Percentiles rank a stretch among this genome's conserved stretches.
phyloP scores from a whole-genome alignment of 1,140 invertebrate genomes.

The Pararge aegeria region DNA sequence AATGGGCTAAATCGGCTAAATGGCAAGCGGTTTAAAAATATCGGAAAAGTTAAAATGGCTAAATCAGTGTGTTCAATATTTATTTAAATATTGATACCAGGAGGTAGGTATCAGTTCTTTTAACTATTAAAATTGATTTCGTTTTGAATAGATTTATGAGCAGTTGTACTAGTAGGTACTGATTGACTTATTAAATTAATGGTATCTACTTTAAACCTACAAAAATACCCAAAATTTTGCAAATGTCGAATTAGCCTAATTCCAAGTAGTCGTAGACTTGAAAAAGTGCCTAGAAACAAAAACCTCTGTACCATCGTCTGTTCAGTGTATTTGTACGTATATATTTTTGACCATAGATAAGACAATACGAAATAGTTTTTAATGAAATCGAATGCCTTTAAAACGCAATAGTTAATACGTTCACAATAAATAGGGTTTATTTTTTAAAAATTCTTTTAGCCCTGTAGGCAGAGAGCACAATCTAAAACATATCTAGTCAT shows the following conservation, averaged over 20 bases:
- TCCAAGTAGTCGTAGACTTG: slow-evolving; percentile 15
- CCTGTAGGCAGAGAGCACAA: slow-evolving; percentile 64
- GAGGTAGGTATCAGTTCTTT: too few species aligned
- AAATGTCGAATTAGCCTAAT: slow-evolving; percentile 4
- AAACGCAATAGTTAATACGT: slow-evolving; percentile 71
- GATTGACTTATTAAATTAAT: neutral
- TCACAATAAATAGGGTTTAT: slow-evolving; percentile 69
- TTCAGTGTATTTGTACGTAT: slow-evolving; percentile 18
- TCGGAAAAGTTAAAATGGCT: too few species aligned
- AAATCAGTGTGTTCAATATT: too few species aligned
- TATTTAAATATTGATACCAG: too few species aligned
- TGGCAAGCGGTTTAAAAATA: too few species aligned
- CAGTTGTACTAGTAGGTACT: too few species aligned
- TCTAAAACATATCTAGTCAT: slow-evolving; percentile 78
- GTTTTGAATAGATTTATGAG: too few species aligned
- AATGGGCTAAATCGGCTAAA: too few species aligned
- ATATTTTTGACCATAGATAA: slow-evolving; percentile 76
- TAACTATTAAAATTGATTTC: too few species aligned
- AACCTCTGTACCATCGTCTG: slow-evolving; percentile 22
- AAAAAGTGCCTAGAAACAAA: slow-evolving; percentile 29
- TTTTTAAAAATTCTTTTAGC: slow-evolving; percentile 63
- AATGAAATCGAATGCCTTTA: slow-evolving; percentile 69
- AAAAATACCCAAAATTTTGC: neutral
- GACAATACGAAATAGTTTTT: slow-evolving; percentile 76
- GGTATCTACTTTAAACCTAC: neutral